phyloP scores from a whole-genome alignment of 2,113 vertebrate genomes.

The Casuarius casuarius region DNA sequence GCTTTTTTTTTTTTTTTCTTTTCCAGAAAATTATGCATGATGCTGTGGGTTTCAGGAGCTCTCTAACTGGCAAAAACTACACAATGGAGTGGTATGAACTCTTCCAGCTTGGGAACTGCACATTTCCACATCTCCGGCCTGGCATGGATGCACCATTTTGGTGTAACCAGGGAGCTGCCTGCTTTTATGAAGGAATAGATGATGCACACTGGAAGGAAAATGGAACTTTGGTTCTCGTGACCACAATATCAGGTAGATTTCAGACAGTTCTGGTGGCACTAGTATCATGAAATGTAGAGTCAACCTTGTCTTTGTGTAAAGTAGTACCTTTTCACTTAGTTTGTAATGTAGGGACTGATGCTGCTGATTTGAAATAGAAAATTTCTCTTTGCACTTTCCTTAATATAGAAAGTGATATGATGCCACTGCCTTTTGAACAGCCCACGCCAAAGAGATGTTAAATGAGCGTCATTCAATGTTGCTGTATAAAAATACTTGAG shows the following conservation, averaged over 20 bases:
- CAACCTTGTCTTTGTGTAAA: neutral
- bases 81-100: slow-evolving; percentile 99
- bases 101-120: slow-evolving; percentile 97
- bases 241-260: slow-evolving; percentile 86
- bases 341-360: neutral
- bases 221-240: slow-evolving; percentile 89
- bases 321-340: neutral
- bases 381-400: neutral
- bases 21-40: slow-evolving; percentile 97
- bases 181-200: slow-evolving; percentile 94
- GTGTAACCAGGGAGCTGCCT: slow-evolving; percentile 99
- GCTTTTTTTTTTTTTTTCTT: neutral
- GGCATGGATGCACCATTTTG: slow-evolving; percentile 86
- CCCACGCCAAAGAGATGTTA: neutral
- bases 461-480: slow-evolving; percentile 1
- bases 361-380: neutral
- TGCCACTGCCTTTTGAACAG: neutral
- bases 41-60: slow-evolving; percentile 91
- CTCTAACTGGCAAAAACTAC: slow-evolving; percentile 84
- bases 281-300: neutral
- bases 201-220: slow-evolving; percentile 94
- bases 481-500: neutral
- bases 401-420: neutral
- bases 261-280: neutral
- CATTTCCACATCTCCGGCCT: slow-evolving; percentile 92